Evolutionary conservation across 2,113 vertebrate genomes (phyloP).

Genomic region (Indicator maculatus): DNA sequence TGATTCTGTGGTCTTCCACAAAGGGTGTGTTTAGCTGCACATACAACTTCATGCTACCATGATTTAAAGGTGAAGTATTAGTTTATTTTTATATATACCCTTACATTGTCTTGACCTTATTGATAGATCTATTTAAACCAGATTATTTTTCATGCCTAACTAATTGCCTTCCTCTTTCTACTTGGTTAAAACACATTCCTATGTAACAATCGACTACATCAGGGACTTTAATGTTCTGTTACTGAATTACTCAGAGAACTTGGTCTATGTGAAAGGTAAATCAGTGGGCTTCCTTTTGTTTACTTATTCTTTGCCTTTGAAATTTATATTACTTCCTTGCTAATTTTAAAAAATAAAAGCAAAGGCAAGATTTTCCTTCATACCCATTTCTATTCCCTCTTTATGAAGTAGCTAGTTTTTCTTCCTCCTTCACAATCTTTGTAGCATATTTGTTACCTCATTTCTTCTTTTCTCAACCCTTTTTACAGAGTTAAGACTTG

Average conservation of each 20-base stretch:
- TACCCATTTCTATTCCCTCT: not conserved
- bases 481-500: not conserved
- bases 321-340: not conserved
- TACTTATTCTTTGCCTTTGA: not conserved
- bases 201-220: not conserved
- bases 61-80: not conserved
- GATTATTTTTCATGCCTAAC: not conserved
- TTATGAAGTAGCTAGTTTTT: not conserved
- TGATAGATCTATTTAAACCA: not conserved
- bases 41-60: not conserved
- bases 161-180: not conserved
- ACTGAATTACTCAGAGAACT: not conserved
- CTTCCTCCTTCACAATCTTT: not conserved
- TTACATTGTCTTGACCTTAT: not conserved
- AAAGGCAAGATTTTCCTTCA: not conserved
- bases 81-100: not conserved
- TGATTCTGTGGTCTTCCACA: not conserved
- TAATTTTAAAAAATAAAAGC: not conserved
- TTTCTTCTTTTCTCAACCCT: not conserved
- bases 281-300: not conserved
- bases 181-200: not conserved
- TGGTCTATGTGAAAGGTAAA: not conserved
- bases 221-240: not conserved
- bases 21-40: not conserved
- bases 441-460: not conserved